These are phyloP conservation scores for Brachionichthys hirsutus DNA, from an alignment of 2,113 vertebrate species.

Conservation along the genomic window DNA sequence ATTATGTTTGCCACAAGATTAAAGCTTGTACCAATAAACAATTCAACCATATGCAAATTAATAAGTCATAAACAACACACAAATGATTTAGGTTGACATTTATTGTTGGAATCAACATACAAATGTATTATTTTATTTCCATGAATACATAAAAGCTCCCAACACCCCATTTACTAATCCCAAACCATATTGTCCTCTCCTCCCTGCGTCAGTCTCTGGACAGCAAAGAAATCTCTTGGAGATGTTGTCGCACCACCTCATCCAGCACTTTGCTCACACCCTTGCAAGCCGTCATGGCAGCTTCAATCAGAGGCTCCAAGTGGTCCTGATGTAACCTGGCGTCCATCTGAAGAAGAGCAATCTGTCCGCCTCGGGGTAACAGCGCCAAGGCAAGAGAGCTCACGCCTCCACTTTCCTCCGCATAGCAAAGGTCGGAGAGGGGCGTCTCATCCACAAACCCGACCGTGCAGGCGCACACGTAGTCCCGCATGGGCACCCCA, in stretches of 20 bases:
- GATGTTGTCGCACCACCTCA: conserved; percentile 84
- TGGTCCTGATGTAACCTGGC: conserved; percentile 89
- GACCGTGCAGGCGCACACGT: conserved; percentile 87
- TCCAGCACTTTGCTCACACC: conserved; percentile 86
- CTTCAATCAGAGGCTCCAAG: conserved; percentile 83
- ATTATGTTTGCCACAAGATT: too few relatives aligned
- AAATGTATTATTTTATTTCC: conserved; percentile 26
- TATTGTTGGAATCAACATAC: conserved; percentile 21
- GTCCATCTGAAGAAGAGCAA: conserved; percentile 89
- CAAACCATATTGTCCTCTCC: not conserved
- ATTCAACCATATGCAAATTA: not conserved
- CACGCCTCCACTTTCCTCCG: conserved; percentile 85
- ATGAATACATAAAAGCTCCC: conserved; percentile 15
- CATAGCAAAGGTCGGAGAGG: conserved; percentile 85
- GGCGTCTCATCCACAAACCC: conserved; percentile 88
- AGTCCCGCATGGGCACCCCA: conserved; percentile 90
- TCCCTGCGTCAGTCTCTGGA: conserved; percentile 75
- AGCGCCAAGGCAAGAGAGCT: conserved; percentile 85
- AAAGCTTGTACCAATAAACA: not conserved
- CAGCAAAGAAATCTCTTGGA: conserved; percentile 78
- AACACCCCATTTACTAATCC: not conserved
- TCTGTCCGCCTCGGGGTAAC: conserved; percentile 85
- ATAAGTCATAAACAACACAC: not conserved
- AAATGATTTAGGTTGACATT: conserved; percentile 10
- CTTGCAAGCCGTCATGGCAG: conserved; percentile 83